phyloP scores from a whole-genome alignment of 2,797 vertebrate genomes.

The Anomalospiza imberbis region DNA sequence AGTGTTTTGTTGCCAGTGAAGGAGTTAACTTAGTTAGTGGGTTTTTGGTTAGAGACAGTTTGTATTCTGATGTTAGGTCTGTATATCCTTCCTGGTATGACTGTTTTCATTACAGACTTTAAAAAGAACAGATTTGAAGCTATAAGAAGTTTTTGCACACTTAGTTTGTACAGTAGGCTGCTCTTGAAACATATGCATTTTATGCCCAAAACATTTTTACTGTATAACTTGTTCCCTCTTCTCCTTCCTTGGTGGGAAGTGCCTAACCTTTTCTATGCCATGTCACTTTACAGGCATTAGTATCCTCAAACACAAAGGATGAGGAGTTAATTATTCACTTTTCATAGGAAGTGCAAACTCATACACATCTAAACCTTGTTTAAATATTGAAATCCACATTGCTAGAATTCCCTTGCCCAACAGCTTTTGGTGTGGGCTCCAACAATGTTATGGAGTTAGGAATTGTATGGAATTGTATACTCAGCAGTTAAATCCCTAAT shows the following conservation, averaged over 20 bases:
- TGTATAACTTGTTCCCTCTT: background rate
- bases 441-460: background rate
- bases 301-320: background rate
- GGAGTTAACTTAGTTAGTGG: background rate
- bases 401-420: background rate
- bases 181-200: background rate
- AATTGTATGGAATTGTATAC: background rate
- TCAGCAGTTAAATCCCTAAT: constrained; percentile 13
- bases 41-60: background rate
- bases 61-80: background rate
- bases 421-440: background rate
- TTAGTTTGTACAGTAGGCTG: background rate
- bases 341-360: background rate
- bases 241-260: background rate
- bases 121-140: background rate
- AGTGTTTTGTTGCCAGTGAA: background rate
- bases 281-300: background rate
- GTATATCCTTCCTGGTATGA: background rate
- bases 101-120: background rate
- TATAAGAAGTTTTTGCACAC: background rate
- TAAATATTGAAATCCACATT: constrained; percentile 29
- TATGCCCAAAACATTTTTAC: background rate
- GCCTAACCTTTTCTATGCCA: background rate
- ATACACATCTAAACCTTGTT: background rate
- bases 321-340: constrained; percentile 44